Percentiles rank a stretch among this genome's conserved stretches.
Conservation (phyloP, 2,113 vertebrate species). For the Ranitomeya variabilis region DNA sequence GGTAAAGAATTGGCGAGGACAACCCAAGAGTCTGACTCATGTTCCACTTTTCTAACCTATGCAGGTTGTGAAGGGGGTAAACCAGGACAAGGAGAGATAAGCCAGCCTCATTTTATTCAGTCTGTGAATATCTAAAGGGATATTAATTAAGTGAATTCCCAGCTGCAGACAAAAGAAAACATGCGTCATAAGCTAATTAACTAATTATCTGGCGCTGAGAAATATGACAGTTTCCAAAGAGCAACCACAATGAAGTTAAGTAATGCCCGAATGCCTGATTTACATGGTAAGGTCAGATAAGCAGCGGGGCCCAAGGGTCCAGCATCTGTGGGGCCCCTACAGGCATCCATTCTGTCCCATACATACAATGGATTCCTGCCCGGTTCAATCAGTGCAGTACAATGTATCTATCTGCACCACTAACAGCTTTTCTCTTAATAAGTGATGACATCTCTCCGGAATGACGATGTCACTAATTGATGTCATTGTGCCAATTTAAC, state of each 20-base stretch:
- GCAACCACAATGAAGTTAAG: background rate
- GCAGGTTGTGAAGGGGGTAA: background rate
- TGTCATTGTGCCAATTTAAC: background rate
- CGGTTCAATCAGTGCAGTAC: background rate
- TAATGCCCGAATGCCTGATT: no score
- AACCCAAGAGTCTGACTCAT: background rate
- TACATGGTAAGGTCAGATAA: background rate
- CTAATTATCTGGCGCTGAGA: slow-evolving; percentile 18
- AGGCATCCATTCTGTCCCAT: background rate
- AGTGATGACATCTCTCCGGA: background rate
- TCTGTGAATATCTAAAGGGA: background rate
- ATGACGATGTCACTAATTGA: background rate
- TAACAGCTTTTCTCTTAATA: background rate
- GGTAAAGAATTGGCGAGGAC: background rate
- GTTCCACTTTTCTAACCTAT: background rate
- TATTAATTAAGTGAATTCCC: slow-evolving; percentile 49
- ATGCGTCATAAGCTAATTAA: slow-evolving; percentile 32
- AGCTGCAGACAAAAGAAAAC: slow-evolving; percentile 14
- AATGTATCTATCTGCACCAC: background rate
- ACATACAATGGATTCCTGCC: background rate
- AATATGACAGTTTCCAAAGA: background rate
- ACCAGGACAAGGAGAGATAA: background rate
- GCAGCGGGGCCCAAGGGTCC: background rate
- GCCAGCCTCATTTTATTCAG: background rate
- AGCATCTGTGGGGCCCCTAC: background rate